Base-by-base conservation (phyloP, 2,113 vertebrate genomes). In the Hyla sarda region DNA sequence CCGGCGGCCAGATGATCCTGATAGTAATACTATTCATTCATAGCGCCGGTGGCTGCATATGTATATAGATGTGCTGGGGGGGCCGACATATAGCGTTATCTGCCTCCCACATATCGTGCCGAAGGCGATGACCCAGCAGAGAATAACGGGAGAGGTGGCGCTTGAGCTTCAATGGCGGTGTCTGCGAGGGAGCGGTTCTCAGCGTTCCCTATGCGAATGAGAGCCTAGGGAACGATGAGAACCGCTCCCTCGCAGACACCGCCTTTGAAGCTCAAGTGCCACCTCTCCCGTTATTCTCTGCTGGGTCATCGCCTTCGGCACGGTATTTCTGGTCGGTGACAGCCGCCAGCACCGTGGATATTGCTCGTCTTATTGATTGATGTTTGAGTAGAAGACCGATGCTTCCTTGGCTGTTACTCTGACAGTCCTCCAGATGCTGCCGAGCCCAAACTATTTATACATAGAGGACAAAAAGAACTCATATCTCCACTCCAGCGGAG, bases 231-330 rank as follows among this genome's bases (percentile, higher is more conserved):
- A 60, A 19, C 48, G 6, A 45, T 25, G 50, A 14, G 30, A 52
- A 56, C 65, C 65, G 82, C 82, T 83, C 67, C 82, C 65, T 72
- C 12, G 13, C 67, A 83, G 82, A 54, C 82, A 21, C 67, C 65
- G 65, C 82, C 67, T 56, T 34, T 54, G 32, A 52, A 14, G 28
- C 25, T 4, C 30, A 16, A 21, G 48, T 48, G 16, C 82, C 67
- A 2, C 48, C 82, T 34, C 69, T 72, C 48, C 82, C 82, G 82
- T 73, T 83, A 83, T 83, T 73, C 82, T 83, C 60, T 67, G 58
- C 47, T 83, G 28, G 65, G 65, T 56, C 65, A 56, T 83, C 30
- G 82, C 82, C 69, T 56, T 37, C 28, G 67, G 67, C 30, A 72
- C 65, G 82, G 82, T 72, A 41, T 72, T 83, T 73, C 82, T 50